Evolutionary conservation across 2,113 vertebrate species (phyloP), one percentile per base, ranked within the genome.

Genomic region (Rhinoptilus africanus): DNA sequence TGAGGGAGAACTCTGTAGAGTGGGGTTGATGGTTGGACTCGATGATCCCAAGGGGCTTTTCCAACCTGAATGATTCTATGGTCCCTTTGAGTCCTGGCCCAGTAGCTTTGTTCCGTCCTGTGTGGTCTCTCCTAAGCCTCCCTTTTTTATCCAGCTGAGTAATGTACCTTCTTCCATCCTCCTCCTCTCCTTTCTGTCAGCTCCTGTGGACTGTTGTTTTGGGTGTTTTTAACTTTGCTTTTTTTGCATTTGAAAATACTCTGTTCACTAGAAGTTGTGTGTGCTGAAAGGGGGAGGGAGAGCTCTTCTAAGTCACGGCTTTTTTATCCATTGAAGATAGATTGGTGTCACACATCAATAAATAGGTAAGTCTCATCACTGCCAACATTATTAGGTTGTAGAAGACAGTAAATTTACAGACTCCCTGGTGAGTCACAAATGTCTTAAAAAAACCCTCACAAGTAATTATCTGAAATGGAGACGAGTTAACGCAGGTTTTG

Each of bases 391-490:
- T 98, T 97, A 97, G 94, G 88, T 96, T 95, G 98, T 34, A 51
- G 76, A 96, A 97, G 82, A 95, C 90, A 92, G 89, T 97, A 96
- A 97, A 96, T 97, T 93, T 89, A 45, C 94, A 67, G 84, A 47
- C 67, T 98, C 97, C 95, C 96, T 86, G 23, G 90, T 96, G 97
- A 96, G 91, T 96, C 91, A 83, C 95, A 95, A 91, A 85, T 51
- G 66, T 88, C 89, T 97, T 95, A 12, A 83, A 97, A 96, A 47
- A 57, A 9, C 8, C 34, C 93, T 96, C 83, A 81, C 90, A 91
- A 78, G 88, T 92, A 96, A 98, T 98, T 98, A 97, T 96, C 85
- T 95, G 85, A 94, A 97, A 95, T 83, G 92, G 93, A 97, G 96
- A 96, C 50, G 68, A 84, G 83, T 84, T 93, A 96, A 90, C 82